These are phyloP conservation scores for Atrichornis clamosus DNA, from an alignment of 2,113 vertebrate species.

Conservation along the genomic window DNA sequence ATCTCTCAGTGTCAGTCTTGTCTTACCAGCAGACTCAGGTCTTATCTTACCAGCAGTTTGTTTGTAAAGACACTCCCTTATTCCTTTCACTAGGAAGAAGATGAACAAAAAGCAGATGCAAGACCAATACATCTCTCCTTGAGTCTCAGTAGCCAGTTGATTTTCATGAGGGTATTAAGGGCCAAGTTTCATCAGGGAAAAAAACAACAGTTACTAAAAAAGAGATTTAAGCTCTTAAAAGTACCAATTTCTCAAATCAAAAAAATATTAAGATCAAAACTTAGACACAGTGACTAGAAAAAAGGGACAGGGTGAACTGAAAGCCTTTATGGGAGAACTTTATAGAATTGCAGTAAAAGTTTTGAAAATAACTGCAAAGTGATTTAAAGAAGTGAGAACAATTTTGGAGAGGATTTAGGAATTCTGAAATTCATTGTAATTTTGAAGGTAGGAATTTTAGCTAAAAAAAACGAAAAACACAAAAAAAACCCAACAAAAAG, in stretches of 20 bases:
- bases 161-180: neutral
- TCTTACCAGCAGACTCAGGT: too few species aligned
- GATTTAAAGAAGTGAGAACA: neutral
- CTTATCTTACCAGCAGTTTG: too few species aligned
- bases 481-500: neutral
- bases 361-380: neutral
- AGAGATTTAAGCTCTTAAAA: neutral
- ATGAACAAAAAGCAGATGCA: neutral
- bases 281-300: neutral
- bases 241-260: neutral
- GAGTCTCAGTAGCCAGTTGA: neutral
- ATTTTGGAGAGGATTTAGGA: neutral
- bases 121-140: neutral
- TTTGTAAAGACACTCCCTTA: too few species aligned
- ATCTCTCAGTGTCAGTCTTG: too few species aligned
- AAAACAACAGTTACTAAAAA: neutral
- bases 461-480: neutral
- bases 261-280: neutral
- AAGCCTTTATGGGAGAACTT: neutral
- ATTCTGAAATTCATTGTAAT: neutral
- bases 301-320: neutral
- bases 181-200: neutral
- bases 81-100: too few species aligned
- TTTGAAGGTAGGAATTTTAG: neutral
- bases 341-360: neutral